These are phyloP conservation scores for Ptyas mucosa DNA, from an alignment of 2,113 vertebrate genomes.

Conservation along the genomic window DNA sequence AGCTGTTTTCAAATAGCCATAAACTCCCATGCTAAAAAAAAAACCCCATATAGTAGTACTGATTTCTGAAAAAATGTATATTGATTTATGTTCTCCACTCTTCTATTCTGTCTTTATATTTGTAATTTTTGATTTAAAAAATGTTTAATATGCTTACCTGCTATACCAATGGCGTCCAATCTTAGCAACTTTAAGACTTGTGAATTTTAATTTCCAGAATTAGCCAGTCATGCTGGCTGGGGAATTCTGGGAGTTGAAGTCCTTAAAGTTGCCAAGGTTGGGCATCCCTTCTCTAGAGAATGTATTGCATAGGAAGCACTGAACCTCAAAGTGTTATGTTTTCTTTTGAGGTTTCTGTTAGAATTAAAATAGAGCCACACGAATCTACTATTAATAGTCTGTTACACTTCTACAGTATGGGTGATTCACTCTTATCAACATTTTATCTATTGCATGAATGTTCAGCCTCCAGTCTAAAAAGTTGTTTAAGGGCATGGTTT, in stretches of 20 bases:
- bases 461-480: not conserved
- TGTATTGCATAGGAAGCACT: constrained; percentile 45
- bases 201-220: not conserved
- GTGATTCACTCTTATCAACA: not conserved
- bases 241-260: not conserved
- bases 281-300: constrained; percentile 40
- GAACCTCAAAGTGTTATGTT: constrained; percentile 13
- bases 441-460: not conserved
- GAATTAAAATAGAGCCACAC: constrained; percentile 3
- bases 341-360: constrained; percentile 1
- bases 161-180: constrained; percentile 22
- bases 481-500: not conserved
- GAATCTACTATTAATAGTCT: not conserved
- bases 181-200: not conserved
- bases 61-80: constrained; percentile 47
- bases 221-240: not conserved
- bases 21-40: constrained; percentile 41
- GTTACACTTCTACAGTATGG: not conserved
- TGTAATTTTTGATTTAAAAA: not conserved
- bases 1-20: constrained; percentile 47
- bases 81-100: constrained; percentile 56
- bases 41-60: constrained; percentile 7
- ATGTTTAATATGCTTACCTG: constrained; percentile 43
- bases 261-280: not conserved
- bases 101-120: constrained; percentile 1